A percentile compares a stretch with the other conserved stretches of the same genome.
These are phyloP conservation scores for Acridotheres tristis DNA, from an alignment of 2,797 vertebrate genomes.

Conservation along the genomic window DNA sequence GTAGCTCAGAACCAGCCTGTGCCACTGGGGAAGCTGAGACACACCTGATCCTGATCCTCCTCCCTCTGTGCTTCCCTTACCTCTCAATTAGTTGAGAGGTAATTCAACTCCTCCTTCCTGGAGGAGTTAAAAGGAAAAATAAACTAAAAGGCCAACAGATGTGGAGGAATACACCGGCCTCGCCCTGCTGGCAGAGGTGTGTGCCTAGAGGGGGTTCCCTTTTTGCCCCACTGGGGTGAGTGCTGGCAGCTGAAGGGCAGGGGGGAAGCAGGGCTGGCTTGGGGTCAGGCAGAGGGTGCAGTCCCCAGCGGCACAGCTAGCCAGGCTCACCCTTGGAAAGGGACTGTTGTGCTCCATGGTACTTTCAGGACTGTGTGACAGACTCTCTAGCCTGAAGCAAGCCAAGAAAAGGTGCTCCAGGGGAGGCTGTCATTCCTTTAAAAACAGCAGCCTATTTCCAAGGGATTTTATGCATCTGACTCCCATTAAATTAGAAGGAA, in stretches of 20 bases:
- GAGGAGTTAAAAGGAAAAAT: not conserved
- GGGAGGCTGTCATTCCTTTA: not conserved
- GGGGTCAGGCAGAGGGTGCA: not conserved
- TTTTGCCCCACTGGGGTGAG: accelerated
- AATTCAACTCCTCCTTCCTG: not conserved
- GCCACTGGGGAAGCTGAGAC: not conserved
- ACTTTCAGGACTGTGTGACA: not conserved
- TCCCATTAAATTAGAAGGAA: not conserved
- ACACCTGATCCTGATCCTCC: not conserved
- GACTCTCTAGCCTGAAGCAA: not conserved
- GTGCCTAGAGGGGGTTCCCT: not conserved
- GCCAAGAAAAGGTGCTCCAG: not conserved
- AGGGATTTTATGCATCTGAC: not conserved
- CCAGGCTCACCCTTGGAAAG: not conserved
- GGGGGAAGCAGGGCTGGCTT: not conserved
- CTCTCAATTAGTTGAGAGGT: not conserved
- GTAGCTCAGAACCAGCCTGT: not conserved
- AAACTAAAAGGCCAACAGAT: not conserved
- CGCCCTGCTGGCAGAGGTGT: accelerated
- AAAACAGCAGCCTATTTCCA: not conserved
- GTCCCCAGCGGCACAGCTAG: accelerated
- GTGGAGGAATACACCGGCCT: accelerated
- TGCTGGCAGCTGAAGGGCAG: not conserved
- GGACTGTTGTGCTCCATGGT: not conserved
- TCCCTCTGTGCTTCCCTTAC: not conserved